Evolutionary conservation across 2,113 vertebrate genomes (phyloP).

Genomic region (Coptodon bakossiorum): DNA sequence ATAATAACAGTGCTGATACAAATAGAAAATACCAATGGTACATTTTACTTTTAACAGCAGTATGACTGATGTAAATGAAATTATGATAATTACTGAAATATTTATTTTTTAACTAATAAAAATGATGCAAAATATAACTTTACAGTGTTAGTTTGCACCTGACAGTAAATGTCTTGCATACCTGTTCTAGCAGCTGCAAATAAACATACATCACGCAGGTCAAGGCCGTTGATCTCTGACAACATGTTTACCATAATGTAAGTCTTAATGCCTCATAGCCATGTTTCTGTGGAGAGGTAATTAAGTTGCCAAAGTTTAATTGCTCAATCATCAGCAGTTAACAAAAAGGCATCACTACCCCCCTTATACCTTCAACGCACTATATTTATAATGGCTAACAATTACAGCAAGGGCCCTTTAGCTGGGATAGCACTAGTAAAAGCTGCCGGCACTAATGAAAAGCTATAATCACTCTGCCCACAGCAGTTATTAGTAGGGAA

Average conservation of each 20-base stretch:
- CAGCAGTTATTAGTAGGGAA: conserved; percentile 88
- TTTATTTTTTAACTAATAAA: background rate
- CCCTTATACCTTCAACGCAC: conserved; percentile 57
- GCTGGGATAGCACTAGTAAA: conserved; percentile 81
- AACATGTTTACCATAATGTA: conserved; percentile 50
- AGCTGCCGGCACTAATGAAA: conserved; percentile 75
- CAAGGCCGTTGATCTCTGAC: conserved; percentile 14
- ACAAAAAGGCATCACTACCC: conserved; percentile 74
- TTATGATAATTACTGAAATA: background rate
- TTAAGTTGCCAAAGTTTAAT: conserved; percentile 86
- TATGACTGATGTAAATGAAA: background rate
- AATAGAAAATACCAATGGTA: conserved; percentile 6
- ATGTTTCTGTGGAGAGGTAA: conserved; percentile 67
- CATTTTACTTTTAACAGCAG: background rate
- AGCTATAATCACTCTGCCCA: conserved; percentile 80
- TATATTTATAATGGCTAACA: conserved; percentile 92
- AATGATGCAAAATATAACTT: background rate
- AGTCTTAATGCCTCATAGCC: conserved; percentile 49
- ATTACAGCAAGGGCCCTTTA: conserved; percentile 91
- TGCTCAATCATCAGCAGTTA: conserved; percentile 81
- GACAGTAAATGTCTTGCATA: background rate
- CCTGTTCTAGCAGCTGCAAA: background rate
- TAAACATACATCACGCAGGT: conserved; percentile 17
- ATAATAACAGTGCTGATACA: background rate
- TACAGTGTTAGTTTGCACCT: background rate